Base-by-base conservation (phyloP, 1,140 invertebrate species). In the Sitobion miscanthi region DNA sequence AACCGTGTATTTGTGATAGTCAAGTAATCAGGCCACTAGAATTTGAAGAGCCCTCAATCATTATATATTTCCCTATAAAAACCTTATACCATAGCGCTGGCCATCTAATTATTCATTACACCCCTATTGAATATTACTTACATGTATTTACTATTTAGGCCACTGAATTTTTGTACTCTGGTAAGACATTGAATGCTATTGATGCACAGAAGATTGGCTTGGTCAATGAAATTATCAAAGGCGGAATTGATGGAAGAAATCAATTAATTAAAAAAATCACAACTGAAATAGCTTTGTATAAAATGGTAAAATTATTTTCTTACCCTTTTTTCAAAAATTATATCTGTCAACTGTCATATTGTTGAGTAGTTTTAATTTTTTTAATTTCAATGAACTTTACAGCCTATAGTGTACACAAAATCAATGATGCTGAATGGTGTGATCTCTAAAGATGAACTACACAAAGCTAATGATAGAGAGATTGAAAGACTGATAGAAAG, bases 121-220 rank as follows among this genome's bases (percentile, higher is more conserved):
- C 25, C 57, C 11, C 25, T 62, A 69, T 4, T 4, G 14, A 69
- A n/a, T 69, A 69, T n/a, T 69, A 69, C 30, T 69, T n/a, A n/a
- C 2, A 57, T 42, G 4, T 90, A n/a, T 90, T 90, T 57, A 42
- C 42, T 54, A 20, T 93, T 42, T 57, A 93, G 91, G 91, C 91
- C 7, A 45, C 14, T 83, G 91, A 93, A 83, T 93, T 93, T 86
- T 77, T 94, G n/a, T 94, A 94, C 83, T 97, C 99, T 93, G 97
- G 97, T 94, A 96, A 97, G 93, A 98, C 97, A 95, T 96, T 99
- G 93, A 96, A 96, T 94, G 98, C 98, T 14, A 93, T 96, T 91
- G 97, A 98, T 95, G 98, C 98, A 4, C 95, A 96, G 35, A 95
- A 97, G 52, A 95, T 96, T 94, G 97, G 97, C 82, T 96, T 99